A percentile compares a stretch with the other conserved stretches of the same genome.
Conservation (phyloP, 2,888 invertebrate species). For the Petrolisthes cinctipes region DNA sequence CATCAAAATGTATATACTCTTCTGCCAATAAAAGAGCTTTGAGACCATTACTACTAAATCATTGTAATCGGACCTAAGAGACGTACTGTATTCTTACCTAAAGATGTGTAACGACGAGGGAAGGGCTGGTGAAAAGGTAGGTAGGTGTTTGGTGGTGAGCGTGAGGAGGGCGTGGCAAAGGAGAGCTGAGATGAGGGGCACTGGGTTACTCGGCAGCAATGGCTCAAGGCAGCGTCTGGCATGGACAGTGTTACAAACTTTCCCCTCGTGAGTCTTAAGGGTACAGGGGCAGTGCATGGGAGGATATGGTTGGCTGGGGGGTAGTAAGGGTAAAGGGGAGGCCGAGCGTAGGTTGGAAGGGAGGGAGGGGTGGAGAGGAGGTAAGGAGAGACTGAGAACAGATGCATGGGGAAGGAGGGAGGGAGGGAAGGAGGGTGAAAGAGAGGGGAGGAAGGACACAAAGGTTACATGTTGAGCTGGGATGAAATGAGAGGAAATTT, state of each 20-base stretch:
- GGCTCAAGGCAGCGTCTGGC: neutral
- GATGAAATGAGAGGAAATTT: neutral
- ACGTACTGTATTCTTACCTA: too few relatives aligned
- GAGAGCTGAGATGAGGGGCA: neutral
- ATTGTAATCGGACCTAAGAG: too few relatives aligned
- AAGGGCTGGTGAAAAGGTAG: neutral
- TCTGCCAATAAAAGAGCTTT: too few relatives aligned
- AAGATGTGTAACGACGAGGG: too few relatives aligned
- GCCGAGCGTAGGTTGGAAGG: neutral
- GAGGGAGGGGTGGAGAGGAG: neutral
- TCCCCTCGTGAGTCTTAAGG: neutral
- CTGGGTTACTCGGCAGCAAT: neutral
- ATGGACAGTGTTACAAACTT: neutral
- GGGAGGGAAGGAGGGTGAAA: neutral
- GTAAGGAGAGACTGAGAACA: neutral
- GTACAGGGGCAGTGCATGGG: neutral
- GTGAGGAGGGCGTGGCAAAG: neutral
- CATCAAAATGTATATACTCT: too few relatives aligned
- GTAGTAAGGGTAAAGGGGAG: neutral
- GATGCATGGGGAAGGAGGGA: neutral
- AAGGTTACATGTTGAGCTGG: neutral
- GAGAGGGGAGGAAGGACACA: neutral
- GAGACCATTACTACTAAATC: too few relatives aligned
- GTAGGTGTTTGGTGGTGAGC: neutral
- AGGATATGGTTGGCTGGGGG: neutral